A percentile compares a stretch with the other conserved stretches of the same genome.
Conservation (phyloP, 2,113 vertebrate species). For the Lagopus leucura region DNA sequence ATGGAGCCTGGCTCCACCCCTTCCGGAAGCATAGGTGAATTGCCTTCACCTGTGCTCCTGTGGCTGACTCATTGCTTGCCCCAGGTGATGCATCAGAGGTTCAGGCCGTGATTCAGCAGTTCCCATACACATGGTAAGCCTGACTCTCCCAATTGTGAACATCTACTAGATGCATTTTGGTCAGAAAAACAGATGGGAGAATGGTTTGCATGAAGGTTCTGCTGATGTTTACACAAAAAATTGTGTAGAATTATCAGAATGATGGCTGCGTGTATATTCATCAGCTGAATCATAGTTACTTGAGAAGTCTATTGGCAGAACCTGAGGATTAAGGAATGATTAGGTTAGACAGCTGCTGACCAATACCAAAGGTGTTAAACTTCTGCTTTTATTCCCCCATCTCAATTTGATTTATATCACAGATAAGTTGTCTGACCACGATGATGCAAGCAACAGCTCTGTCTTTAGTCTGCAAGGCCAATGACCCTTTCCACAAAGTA, state of each 20-base stretch:
- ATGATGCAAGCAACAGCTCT: neutral
- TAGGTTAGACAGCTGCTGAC: neutral
- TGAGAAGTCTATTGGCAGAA: neutral
- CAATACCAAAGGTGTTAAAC: neutral
- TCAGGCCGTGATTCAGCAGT: no score
- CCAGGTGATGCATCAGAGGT: no score
- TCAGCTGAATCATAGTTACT: neutral
- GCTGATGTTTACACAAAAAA: neutral
- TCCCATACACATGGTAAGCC: neutral
- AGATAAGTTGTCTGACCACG: fast-evolving
- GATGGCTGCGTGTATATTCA: neutral
- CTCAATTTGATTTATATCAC: neutral
- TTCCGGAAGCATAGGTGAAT: no score
- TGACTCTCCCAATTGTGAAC: neutral
- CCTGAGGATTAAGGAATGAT: neutral
- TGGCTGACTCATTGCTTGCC: no score
- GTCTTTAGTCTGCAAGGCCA: neutral
- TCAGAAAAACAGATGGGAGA: neutral
- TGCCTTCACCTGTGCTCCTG: no score
- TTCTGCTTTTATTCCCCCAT: neutral
- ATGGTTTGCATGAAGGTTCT: neutral
- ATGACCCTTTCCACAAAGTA: neutral
- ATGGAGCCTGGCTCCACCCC: no score
- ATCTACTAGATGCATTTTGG: neutral
- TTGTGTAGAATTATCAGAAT: neutral